These are phyloP conservation scores for Lepisosteus oculatus DNA, from an alignment of 2,113 vertebrate species.

Conservation along the genomic window DNA sequence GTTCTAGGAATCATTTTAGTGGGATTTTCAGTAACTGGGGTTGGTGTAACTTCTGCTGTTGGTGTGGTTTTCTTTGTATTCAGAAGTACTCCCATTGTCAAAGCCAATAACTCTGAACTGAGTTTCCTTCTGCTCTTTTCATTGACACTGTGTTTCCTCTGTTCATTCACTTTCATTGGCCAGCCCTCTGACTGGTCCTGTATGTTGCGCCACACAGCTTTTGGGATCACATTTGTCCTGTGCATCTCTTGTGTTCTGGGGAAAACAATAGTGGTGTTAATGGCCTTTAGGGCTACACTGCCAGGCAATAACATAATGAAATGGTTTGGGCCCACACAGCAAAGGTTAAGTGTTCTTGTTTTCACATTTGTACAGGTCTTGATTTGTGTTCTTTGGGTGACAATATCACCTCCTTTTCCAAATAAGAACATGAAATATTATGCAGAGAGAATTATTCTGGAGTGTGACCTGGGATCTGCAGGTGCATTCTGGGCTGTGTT, in stretches of 20 bases:
- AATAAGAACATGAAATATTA: too few species aligned
- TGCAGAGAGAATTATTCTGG: too few species aligned
- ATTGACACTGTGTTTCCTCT: conserved; percentile 3
- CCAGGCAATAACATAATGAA: too few species aligned
- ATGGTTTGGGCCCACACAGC: too few species aligned
- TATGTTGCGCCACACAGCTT: conserved; percentile 3
- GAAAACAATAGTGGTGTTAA: conserved; percentile 9
- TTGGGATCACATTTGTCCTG: conserved; percentile 7
- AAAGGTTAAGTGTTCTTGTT: too few species aligned
- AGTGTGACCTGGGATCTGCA: too few species aligned
- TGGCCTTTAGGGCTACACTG: conserved; percentile 7
- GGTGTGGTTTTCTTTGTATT: not conserved
- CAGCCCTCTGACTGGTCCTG: conserved; percentile 6
- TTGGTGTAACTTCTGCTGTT: not conserved
- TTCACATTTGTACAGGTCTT: too few species aligned
- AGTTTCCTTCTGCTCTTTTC: too few species aligned
- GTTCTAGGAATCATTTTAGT: conserved; percentile 1
- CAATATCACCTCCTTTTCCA: too few species aligned
- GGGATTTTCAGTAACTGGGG: not conserved
- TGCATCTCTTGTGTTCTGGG: conserved; percentile 3
- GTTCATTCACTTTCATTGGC: conserved; percentile 4
- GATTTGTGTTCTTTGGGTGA: too few species aligned
- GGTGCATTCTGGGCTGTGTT: too few species aligned
- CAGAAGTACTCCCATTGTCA: conserved; percentile 2
- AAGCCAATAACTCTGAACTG: conserved; percentile 5